Percentiles rank a stretch among this genome's conserved stretches.
Evolutionary conservation across 2,888 invertebrate genomes (phyloP).

Genomic region (Geophilus truncorum): DNA sequence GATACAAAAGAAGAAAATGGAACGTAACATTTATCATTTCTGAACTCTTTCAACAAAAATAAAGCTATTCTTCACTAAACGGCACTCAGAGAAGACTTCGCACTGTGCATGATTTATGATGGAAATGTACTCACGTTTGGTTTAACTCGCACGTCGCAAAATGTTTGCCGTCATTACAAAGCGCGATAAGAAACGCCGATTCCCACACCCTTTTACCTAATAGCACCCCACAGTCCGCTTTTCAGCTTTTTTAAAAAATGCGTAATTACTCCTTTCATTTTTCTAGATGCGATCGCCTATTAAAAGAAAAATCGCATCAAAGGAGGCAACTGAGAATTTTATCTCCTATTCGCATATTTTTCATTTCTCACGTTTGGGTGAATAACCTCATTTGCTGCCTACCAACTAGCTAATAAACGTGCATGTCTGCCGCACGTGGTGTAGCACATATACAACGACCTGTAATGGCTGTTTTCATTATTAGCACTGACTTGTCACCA

Average conservation of each 20-base stretch:
- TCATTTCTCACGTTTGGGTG: constrained; percentile 8
- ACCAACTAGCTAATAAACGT: constrained; percentile 21
- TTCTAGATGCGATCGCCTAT: neutral
- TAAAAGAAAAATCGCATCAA: neutral
- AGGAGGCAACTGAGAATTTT: neutral
- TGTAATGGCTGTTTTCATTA: constrained; percentile 19
- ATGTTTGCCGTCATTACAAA: constrained; percentile 22
- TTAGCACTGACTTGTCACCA: constrained; percentile 18
- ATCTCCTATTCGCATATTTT: constrained; percentile 19
- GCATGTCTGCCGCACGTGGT: constrained; percentile 14
- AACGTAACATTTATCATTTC: neutral
- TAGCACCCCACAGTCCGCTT: constrained; percentile 11
- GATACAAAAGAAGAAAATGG: neutral
- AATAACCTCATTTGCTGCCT: constrained; percentile 20
- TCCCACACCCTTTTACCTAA: neutral
- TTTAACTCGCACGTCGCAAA: constrained; percentile 10
- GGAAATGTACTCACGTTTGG: constrained; percentile 1
- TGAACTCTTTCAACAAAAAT: neutral
- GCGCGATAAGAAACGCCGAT: constrained; percentile 17
- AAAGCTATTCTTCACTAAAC: neutral
- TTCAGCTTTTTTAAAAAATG: neutral
- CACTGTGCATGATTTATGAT: neutral
- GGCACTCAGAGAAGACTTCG: neutral
- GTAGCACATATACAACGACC: constrained; percentile 18
- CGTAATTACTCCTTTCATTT: constrained; percentile 10